Evolutionary conservation across 2,888 invertebrate genomes (phyloP), one percentile per base, ranked within the genome.

Genomic region (Caenorhabditis auriculariae): DNA sequence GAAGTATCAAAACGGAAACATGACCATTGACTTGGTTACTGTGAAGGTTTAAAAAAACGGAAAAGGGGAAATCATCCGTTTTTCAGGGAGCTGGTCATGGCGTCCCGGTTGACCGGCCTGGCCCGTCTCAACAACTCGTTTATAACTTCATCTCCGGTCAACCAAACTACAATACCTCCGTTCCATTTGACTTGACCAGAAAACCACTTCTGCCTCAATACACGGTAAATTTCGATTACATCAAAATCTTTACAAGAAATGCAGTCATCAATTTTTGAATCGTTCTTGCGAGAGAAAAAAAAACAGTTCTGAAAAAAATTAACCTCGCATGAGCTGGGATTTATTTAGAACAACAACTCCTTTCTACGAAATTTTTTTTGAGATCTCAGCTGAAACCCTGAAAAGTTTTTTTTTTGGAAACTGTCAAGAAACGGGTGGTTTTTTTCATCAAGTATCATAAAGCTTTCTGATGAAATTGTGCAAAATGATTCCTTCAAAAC

Each of bases 21-120:
- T 59, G 44, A 62, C 58, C 4, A 65, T 74, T 27, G 66, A 73
- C 35, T 46, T 75, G 19, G 17, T 69, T 41, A 73, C 75, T 23
- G 66, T 75, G 24, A 75, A 74, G 66, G 69, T 67, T n/a, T n/a
- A n/a, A n/a, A n/a, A n/a, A n/a, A n/a, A n/a, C n/a, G n/a, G n/a
- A n/a, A n/a, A n/a, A 32, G 6, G 23, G 15, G 23, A 7, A n/a
- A 7, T 43, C 4, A 19, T 29, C 29, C n/a, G 12, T 6, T n/a
- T 47, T 54, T 27, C 43, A 70, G 66, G 75, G 75, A 56, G 89
- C 90, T 15, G 90, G 91, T 0, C 90, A 91, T 77, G 89, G 90
- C 88, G 89, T 89, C 7, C 89, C 90, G 0, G 85, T 86, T 28
- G 90, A 90, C 83, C 89, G 90, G 81, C 90, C 90, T 0, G 86